Percentiles rank a stretch among this genome's conserved stretches.
phyloP scores from a whole-genome alignment of 2,888 invertebrate genomes.

The Agrotis clavis region DNA sequence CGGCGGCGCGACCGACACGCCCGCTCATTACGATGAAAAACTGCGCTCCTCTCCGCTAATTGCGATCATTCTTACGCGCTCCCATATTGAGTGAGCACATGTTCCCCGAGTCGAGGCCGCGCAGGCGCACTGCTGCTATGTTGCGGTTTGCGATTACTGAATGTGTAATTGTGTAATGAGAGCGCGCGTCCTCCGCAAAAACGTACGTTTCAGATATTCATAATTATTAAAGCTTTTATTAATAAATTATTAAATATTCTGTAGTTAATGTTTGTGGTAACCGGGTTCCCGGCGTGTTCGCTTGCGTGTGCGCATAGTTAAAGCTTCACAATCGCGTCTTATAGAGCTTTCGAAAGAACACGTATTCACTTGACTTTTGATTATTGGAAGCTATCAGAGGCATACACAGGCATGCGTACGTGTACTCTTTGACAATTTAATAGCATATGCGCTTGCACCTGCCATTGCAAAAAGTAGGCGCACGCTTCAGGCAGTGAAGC shows the following conservation, averaged over 20 bases:
- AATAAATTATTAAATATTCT: slow-evolving; percentile 74
- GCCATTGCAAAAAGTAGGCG: slow-evolving; percentile 89
- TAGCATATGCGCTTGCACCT: slow-evolving; percentile 90
- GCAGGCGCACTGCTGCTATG: slow-evolving; percentile 79
- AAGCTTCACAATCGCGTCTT: slow-evolving; percentile 48
- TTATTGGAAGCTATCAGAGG: slow-evolving; percentile 83
- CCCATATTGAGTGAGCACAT: slow-evolving; percentile 84
- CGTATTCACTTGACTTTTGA: slow-evolving; percentile 80
- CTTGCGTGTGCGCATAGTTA: slow-evolving; percentile 54
- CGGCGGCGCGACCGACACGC: slow-evolving; percentile 64
- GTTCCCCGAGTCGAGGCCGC: slow-evolving; percentile 80
- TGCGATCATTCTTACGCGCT: slow-evolving; percentile 78
- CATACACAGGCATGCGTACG: slow-evolving; percentile 79
- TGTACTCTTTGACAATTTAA: slow-evolving; percentile 90
- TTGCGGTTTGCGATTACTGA: slow-evolving; percentile 87
- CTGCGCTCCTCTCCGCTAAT: slow-evolving; percentile 78
- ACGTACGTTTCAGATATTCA: slow-evolving; percentile 73
- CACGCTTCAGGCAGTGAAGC: slow-evolving; percentile 89
- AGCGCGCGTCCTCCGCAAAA: slow-evolving; percentile 73
- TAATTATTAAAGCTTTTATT: slow-evolving; percentile 72
- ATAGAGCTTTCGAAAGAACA: slow-evolving; percentile 57
- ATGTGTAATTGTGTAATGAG: slow-evolving; percentile 79
- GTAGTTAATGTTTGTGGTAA: slow-evolving; percentile 78
- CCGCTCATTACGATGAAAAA: slow-evolving; percentile 79
- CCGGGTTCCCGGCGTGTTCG: slow-evolving; percentile 62